Evolutionary conservation across 1,140 invertebrate species (phyloP), one percentile per base, ranked within the genome.

Genomic region (Drosophila eugracilis): DNA sequence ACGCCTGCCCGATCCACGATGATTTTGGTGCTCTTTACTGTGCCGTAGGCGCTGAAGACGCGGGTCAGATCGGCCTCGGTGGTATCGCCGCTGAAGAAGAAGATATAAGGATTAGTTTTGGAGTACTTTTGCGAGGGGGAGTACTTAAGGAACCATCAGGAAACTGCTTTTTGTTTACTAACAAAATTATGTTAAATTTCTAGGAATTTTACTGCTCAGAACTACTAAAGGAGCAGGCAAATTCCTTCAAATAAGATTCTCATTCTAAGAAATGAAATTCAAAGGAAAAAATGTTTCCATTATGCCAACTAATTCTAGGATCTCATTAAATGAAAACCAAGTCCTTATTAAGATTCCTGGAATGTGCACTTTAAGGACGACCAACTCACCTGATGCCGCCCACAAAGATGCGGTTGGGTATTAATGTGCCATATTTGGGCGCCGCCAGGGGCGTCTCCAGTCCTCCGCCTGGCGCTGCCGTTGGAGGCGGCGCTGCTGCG

Each of bases 1-100:
- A 98, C 96, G 3, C 97, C 97, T 69, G 97, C 97, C 77, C 97
- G 93, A 92, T 99, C 98, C 76, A 96, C 95, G 78, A 99, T 98
- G 69, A 99, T 98, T 93, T 99, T 98, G 24, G 97, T 97, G 28
- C 96, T 97, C 84, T 96, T 98, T 1, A 99, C 97, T 44, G 96
- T 96, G 10, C 98, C 97, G 92, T 97, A 98, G 26, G 94, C 93
- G 39, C 95, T 96, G 92, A 97, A 97, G 30, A 97, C 94, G 81
- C 96, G 95, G 91, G 95, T 94, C 65, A 97, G 91, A 91, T 97
- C 96, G 34, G 95, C 94, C 92, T 97, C 96, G 42, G 96, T 97
- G 36, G 96, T 97, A 59, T 94, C 96, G 52, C 96, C 94, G 12
- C 97, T 96, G 9, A 1, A 28, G 22, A 10, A 3, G 6, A 4